Evolutionary conservation across 2,888 invertebrate genomes (phyloP).

Genomic region (Cheilosia vernalis): DNA sequence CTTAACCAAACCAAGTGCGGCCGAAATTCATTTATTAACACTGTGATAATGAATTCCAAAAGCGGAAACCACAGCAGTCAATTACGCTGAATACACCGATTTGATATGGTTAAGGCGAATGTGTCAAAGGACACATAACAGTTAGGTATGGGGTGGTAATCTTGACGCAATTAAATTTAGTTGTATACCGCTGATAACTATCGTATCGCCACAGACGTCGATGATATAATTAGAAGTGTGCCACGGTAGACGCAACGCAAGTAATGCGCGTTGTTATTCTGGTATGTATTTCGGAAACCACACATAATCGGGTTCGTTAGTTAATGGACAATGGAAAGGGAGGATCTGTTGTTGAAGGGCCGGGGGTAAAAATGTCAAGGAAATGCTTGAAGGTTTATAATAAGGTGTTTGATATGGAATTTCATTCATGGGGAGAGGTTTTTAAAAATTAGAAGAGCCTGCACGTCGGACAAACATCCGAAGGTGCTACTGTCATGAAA

Average conservation of each 20-base stretch:
- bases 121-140: conserved; percentile 31
- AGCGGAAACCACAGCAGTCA: conserved; percentile 56
- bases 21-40: conserved; percentile 13
- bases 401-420: too few relatives aligned
- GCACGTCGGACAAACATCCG: too few relatives aligned
- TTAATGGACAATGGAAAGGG: conserved; percentile 16
- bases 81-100: conserved; percentile 60
- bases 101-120: conserved; percentile 42
- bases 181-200: conserved; percentile 1
- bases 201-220: conserved; percentile 11
- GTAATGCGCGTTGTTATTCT: not conserved
- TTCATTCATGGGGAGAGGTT: not conserved
- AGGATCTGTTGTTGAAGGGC: not conserved
- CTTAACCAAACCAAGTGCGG: not conserved
- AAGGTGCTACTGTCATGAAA: too few relatives aligned
- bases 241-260: not conserved
- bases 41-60: conserved; percentile 26
- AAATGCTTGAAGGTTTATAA: too few relatives aligned
- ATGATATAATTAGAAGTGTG: conserved; percentile 34
- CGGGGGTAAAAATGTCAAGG: too few relatives aligned
- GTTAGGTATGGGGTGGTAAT: not conserved
- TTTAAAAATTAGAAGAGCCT: not conserved
- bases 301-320: conserved; percentile 22
- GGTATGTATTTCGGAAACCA: not conserved
- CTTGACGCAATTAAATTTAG: conserved; percentile 19